Conservation (phyloP, 2,888 invertebrate genomes). For the Agelastica alni region DNA sequence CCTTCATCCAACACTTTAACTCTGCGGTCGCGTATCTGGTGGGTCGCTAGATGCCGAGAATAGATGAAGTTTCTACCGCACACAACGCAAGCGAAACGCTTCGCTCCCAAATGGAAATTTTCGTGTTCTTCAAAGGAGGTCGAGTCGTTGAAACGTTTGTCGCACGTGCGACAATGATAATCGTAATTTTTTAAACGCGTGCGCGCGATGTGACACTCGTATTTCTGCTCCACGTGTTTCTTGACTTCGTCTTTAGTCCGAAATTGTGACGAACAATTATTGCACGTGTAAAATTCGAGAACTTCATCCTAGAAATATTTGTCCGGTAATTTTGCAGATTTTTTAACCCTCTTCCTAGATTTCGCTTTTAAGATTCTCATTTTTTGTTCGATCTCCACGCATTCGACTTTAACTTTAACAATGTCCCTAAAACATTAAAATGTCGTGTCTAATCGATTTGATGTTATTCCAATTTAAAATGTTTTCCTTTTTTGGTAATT, state of each 20-base stretch:
- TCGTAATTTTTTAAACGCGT: slow-evolving; percentile 49
- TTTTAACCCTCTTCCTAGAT: slow-evolving; percentile 26
- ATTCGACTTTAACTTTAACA: too few relatives aligned
- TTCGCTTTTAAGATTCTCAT: too few relatives aligned
- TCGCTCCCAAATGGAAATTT: slow-evolving; percentile 53
- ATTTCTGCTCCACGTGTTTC: slow-evolving; percentile 42
- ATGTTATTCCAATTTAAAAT: too few relatives aligned
- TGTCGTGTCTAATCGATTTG: too few relatives aligned
- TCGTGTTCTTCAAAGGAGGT: slow-evolving; percentile 57
- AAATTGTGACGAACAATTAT: slow-evolving; percentile 44
- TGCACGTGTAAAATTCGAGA: slow-evolving; percentile 44
- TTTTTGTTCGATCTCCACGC: too few relatives aligned
- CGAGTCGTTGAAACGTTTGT: slow-evolving; percentile 57
- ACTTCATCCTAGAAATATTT: slow-evolving; percentile 30
- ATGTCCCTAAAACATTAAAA: too few relatives aligned
- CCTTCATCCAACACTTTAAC: slow-evolving; percentile 54
- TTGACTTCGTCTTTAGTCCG: slow-evolving; percentile 41
- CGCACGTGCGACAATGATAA: slow-evolving; percentile 58
- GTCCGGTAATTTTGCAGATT: too few relatives aligned
- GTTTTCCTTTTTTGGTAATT: too few relatives aligned
- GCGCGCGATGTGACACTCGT: slow-evolving; percentile 49
- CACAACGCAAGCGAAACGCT: slow-evolving; percentile 55
- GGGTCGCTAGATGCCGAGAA: slow-evolving; percentile 44
- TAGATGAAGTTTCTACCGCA: slow-evolving; percentile 55
- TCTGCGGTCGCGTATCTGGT: slow-evolving; percentile 45